A percentile compares a stretch with the other conserved stretches of the same genome.
Conservation (phyloP, 2,797 vertebrate genomes). For the Alauda arvensis region DNA sequence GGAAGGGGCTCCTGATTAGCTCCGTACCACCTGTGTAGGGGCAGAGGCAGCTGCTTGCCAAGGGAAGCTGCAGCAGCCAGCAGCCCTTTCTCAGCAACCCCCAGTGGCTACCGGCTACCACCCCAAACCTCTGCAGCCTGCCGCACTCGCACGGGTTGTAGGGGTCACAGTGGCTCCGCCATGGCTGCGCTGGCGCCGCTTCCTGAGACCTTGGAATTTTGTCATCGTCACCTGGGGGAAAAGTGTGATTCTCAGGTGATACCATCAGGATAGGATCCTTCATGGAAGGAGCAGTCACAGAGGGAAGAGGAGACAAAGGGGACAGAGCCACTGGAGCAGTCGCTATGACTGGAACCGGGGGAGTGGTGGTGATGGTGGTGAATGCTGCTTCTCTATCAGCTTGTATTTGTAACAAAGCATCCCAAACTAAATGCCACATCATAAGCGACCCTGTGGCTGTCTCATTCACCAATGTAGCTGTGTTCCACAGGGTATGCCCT, state of each 20-base stretch:
- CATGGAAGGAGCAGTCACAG: not conserved
- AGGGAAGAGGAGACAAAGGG: not conserved
- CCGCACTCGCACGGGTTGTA: accelerated
- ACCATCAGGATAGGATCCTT: not conserved
- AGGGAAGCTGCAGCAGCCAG: not conserved
- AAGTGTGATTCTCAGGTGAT: not conserved
- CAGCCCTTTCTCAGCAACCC: not conserved
- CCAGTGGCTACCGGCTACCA: not conserved
- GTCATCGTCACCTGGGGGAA: accelerated
- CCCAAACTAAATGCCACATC: not conserved
- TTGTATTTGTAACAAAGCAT: not conserved
- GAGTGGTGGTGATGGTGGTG: accelerated
- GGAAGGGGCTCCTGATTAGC: not conserved
- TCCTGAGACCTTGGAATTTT: not conserved
- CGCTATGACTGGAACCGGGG: not conserved
- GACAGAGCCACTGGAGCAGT: not conserved
- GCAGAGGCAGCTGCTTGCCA: not conserved
- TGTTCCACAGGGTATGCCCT: not conserved
- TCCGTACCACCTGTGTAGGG: accelerated
- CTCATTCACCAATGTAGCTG: not conserved
- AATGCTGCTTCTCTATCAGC: not conserved
- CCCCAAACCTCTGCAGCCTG: not conserved
- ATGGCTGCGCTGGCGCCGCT: not conserved
- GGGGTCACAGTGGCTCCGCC: not conserved
- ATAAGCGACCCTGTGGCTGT: not conserved